phyloP scores from a whole-genome alignment of 2,888 invertebrate species.

The Limnephilus lunatus region DNA sequence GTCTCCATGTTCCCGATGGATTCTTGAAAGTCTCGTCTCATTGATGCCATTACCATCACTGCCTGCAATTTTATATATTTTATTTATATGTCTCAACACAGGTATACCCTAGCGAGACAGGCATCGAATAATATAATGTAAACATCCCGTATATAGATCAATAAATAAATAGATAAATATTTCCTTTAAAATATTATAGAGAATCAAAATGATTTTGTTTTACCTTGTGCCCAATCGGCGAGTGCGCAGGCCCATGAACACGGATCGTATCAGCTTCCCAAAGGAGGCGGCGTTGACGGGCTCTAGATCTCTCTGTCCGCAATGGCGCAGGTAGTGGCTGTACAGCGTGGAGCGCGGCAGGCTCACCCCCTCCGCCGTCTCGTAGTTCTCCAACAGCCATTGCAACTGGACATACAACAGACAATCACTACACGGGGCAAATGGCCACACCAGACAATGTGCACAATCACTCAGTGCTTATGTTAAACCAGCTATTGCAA shows the following conservation, averaged over 20 bases:
- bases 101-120: no score
- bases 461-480: neutral
- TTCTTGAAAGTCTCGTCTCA: no score
- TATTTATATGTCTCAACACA: no score
- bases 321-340: slow-evolving; percentile 97
- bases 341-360: slow-evolving; percentile 96
- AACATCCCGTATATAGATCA: no score
- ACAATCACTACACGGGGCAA: neutral
- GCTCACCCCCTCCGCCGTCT: slow-evolving; percentile 95
- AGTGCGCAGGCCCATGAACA: slow-evolving; percentile 97
- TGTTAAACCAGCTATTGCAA: neutral
- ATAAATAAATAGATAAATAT: no score
- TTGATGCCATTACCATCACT: no score
- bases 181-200: no score
- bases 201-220: slow-evolving; percentile 55
- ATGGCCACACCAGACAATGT: neutral
- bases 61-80: no score
- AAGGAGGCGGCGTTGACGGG: slow-evolving; percentile 99
- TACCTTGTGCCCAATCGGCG: slow-evolving; percentile 95
- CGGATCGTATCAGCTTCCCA: slow-evolving; percentile 98
- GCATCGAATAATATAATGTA: no score
- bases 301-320: slow-evolving; percentile 93
- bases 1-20: no score
- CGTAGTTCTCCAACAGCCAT: slow-evolving; percentile 98
- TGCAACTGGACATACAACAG: slow-evolving; percentile 79